Percentiles rank a stretch among this genome's conserved stretches.
Conservation (phyloP, 2,888 invertebrate species). For the Spisula subtruncata region DNA sequence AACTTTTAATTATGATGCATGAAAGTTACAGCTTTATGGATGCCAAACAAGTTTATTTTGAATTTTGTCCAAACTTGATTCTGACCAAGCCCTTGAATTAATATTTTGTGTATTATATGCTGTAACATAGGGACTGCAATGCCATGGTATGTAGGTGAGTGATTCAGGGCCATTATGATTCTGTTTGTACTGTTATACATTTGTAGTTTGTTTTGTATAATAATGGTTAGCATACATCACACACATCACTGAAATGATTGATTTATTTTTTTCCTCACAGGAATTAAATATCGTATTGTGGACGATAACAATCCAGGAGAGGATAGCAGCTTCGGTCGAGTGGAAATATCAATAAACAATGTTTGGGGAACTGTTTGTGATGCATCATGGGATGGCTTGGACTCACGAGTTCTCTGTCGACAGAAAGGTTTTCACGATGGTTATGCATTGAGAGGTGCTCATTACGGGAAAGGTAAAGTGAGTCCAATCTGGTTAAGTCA, state of each 20-base stretch:
- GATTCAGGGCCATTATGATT: no score
- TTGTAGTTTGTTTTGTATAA: no score
- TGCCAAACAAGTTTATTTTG: neutral
- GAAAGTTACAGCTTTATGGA: no score
- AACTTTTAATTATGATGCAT: no score
- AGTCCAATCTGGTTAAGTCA: slow-evolving; percentile 86
- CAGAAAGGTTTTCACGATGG: slow-evolving; percentile 79
- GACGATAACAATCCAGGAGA: slow-evolving; percentile 59
- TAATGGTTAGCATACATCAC: no score
- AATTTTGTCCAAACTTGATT: neutral
- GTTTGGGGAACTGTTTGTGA: slow-evolving; percentile 93
- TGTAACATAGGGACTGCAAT: no score
- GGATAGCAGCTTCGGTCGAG: slow-evolving; percentile 77
- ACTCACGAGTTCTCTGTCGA: slow-evolving; percentile 90
- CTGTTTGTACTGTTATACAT: no score
- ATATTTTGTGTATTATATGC: no score
- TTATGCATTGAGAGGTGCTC: slow-evolving; percentile 71
- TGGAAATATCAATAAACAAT: slow-evolving; percentile 92
- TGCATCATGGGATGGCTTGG: slow-evolving; percentile 91
- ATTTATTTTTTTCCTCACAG: slow-evolving; percentile 58
- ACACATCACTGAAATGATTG: no score
- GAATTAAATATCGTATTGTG: slow-evolving; percentile 78
- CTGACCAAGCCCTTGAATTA: neutral
- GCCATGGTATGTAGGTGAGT: no score
- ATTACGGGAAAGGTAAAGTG: slow-evolving; percentile 76